Evolutionary conservation across 2,888 invertebrate species (phyloP).

Genomic region (Anodontia alba): DNA sequence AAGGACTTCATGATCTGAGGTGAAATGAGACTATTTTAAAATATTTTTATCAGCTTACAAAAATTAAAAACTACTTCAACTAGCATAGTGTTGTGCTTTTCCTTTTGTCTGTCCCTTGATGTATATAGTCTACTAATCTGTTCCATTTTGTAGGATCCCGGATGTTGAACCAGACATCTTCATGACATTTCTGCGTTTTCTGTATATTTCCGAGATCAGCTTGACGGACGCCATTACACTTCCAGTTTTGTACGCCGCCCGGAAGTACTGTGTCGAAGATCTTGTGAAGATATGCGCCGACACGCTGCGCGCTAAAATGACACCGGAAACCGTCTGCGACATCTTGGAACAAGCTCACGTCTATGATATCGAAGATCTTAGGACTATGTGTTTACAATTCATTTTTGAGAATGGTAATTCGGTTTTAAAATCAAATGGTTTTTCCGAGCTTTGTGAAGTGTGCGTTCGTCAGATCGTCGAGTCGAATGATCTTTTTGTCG

Average conservation of each 20-base stretch:
- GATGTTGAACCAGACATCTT: constrained; percentile 55
- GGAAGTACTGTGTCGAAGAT: constrained; percentile 90
- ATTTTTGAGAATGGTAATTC: constrained; percentile 52
- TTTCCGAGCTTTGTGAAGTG: constrained; percentile 89
- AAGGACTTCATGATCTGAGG: too few species aligned
- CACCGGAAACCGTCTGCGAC: constrained; percentile 87
- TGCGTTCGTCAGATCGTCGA: constrained; percentile 89
- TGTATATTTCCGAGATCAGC: constrained; percentile 89
- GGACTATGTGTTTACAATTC: constrained; percentile 84
- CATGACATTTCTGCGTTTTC: constrained; percentile 85
- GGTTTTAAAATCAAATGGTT: constrained; percentile 84
- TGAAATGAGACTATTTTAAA: too few species aligned
- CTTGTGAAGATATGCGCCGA: constrained; percentile 90
- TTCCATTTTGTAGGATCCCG: constrained; percentile 57
- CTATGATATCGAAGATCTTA: constrained; percentile 85
- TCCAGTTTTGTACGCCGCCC: constrained; percentile 90
- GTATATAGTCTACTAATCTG: too few species aligned
- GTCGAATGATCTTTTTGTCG: constrained; percentile 89
- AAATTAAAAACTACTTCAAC: too few species aligned
- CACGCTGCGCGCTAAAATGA: constrained; percentile 89
- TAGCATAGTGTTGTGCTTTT: too few species aligned
- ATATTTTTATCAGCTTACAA: too few species aligned
- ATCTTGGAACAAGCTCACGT: constrained; percentile 72
- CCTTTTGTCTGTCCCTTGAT: too few species aligned
- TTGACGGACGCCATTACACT: constrained; percentile 88